Base-by-base conservation (phyloP, 2,113 vertebrate genomes). In the Hucho hucho region DNA sequence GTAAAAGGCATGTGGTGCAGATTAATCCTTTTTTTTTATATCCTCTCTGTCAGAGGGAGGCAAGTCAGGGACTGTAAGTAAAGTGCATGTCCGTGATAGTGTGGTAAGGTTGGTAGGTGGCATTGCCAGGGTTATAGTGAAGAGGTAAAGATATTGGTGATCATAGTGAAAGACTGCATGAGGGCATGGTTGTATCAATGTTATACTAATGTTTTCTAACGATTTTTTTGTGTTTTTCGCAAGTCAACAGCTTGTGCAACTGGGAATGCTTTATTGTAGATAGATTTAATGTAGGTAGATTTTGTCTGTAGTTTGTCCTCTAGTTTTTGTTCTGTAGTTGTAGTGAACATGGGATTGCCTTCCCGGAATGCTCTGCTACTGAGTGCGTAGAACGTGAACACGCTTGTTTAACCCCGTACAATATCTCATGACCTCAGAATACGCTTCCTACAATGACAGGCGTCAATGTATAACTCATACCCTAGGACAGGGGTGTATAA, bases 1-100 rank as follows among this genome's bases (percentile, higher is more conserved):
- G 73, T 75, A 75, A 14, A 83, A 83, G 68, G 73, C 75, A 75
- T 73, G 74, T 63, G 63, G 59, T 75, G 11, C 73, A 37, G 28
- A 61, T 64, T 58, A 71, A 72, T 32, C 49, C 74, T 72, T 74
- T 58, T 68, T 77, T 37, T 70, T 79, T 43, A 43, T 43, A 2
- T 43, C 37, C 37, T 43, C 37, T 58, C 49, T 76, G 59, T 59
- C 65, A 73, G 72, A 77, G 79, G 43, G 59, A 58, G 32, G 24
- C 68, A 25, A 37, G 13, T 3, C 25, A 64, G 43, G 69, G 43
- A 25, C 9, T 58, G 74, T 64, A 76, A 63, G 69, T 81, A 4
- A 56, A 28, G 16, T 43, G 37, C 37, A 43, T 43, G 37, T 11
- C 37, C 11, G 9, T 58, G n/a, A 43, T 53, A 13, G 12, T 26